These are phyloP conservation scores for Yponomeuta plumbellus DNA, from an alignment of 2,888 invertebrate species.

Conservation along the genomic window DNA sequence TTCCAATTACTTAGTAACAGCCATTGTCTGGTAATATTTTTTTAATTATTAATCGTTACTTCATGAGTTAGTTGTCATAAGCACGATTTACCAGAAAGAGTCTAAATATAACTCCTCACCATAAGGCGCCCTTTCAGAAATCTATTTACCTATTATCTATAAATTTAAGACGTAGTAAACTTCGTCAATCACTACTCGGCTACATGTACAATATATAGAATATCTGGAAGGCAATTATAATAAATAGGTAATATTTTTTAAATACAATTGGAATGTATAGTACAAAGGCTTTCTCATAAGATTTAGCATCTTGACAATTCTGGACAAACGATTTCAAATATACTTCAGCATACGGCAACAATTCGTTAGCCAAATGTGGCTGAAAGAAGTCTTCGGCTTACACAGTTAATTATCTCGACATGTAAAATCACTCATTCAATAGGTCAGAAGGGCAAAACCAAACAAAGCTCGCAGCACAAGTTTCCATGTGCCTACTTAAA, in stretches of 20 bases:
- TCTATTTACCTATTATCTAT: background rate
- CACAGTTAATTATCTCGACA: constrained; percentile 5
- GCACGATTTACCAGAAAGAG: no score
- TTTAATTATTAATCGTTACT: background rate
- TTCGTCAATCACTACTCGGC: background rate
- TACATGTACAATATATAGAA: background rate
- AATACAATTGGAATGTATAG: constrained; percentile 73
- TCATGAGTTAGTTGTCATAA: background rate
- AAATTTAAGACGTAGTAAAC: background rate
- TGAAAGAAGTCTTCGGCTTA: background rate
- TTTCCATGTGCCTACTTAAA: background rate
- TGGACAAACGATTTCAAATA: background rate
- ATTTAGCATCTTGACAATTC: constrained; percentile 36
- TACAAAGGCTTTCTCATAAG: constrained; percentile 70
- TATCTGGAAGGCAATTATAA: constrained; percentile 1
- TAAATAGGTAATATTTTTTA: constrained; percentile 22
- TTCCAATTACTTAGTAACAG: background rate
- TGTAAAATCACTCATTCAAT: constrained; percentile 20
- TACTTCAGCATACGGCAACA: background rate
- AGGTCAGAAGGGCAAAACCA: constrained; percentile 14
- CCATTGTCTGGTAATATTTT: background rate
- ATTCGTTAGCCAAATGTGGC: background rate
- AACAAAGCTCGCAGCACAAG: background rate
- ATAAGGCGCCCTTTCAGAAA: background rate
- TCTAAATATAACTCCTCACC: no score